Conservation (phyloP, 2,888 invertebrate genomes). For the Pedicia rivosa region DNA sequence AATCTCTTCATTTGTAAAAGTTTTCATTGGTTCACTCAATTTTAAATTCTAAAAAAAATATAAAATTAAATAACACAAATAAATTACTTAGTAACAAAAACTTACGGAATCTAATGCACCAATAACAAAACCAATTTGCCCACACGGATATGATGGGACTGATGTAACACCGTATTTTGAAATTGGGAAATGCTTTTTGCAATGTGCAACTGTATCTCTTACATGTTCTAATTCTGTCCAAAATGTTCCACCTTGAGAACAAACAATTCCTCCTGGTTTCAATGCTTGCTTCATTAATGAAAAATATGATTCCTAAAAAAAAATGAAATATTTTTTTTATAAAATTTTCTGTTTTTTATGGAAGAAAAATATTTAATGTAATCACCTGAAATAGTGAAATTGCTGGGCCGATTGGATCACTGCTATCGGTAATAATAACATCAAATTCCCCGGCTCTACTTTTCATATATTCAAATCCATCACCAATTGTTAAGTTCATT, state of each 20-base stretch:
- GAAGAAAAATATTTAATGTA: no score
- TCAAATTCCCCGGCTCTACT: constrained; percentile 76
- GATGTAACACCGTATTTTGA: constrained; percentile 67
- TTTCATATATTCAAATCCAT: constrained; percentile 91
- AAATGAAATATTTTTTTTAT: no score
- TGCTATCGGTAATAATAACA: constrained; percentile 96
- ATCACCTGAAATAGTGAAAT: constrained; percentile 40
- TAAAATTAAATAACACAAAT: no score
- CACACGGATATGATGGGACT: constrained; percentile 93
- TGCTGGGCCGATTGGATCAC: constrained; percentile 85
- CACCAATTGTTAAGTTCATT: constrained; percentile 67
- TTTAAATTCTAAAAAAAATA: constrained; percentile 33
- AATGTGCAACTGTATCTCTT: constrained; percentile 54
- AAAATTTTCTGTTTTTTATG: no score
- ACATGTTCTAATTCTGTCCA: constrained; percentile 74
- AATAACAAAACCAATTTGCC: constrained; percentile 90
- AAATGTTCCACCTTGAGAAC: constrained; percentile 74
- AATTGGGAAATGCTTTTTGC: constrained; percentile 58
- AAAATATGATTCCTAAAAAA: constrained; percentile 77
- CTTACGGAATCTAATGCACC: constrained; percentile 50
- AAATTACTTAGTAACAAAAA: no score
- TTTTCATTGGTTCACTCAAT: constrained; percentile 47
- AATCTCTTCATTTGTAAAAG: constrained; percentile 48
- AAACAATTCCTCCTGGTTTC: constrained; percentile 75
- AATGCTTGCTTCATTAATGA: constrained; percentile 69